Evolutionary conservation across 2,888 invertebrate species (phyloP), one percentile per base, ranked within the genome.

Genomic region (Drosophila quinaria): DNA sequence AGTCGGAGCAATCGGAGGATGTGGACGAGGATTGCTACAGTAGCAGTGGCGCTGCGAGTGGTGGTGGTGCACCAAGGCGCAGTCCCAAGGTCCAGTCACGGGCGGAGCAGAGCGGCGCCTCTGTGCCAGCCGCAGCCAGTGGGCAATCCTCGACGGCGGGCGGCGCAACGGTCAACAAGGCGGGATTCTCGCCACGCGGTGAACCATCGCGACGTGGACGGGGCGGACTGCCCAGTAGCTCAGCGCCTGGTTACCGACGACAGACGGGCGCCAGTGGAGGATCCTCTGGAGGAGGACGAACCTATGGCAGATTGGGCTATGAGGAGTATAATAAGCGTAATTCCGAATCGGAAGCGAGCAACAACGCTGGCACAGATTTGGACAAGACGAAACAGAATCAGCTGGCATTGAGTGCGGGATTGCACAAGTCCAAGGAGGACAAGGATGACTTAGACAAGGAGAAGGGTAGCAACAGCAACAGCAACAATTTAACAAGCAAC

Each of bases 181-280:
- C 96, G 87, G 96, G 96, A 51, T 97, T 97, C 92, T 96, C 96
- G 1, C 97, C 97, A 0, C 94, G 97, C 22, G 98, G 98, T 0
- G 97, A 97, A 92, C 98, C 98, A 0, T 97, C 97, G 1, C 94
- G 97, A 55, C 95, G 97, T 65, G 98, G 98, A 5, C 94, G 98
- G 15, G 94, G 94, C 2, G 91, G 94, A 65, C 68, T 89, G 56
- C 94, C 94, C 4, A 88, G 94, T 13, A 84, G 89, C 15, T 84
- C 90, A 0, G 51, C 82, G 5, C 54, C 90, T 3, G 81, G 89
- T 1, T 92, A 85, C 60, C 81, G 94, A 39, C 93, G 94, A 61
- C 88, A 78, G 22, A 54, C 44, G 94, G 95, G 31, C 44, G 78
- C 41, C 11, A 37, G 56, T 19, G 46, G 54, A 0, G 42, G 17